Percentiles rank a stretch among this genome's conserved stretches.
Conservation (phyloP, 2,888 invertebrate species). For the Myopa testacea region DNA sequence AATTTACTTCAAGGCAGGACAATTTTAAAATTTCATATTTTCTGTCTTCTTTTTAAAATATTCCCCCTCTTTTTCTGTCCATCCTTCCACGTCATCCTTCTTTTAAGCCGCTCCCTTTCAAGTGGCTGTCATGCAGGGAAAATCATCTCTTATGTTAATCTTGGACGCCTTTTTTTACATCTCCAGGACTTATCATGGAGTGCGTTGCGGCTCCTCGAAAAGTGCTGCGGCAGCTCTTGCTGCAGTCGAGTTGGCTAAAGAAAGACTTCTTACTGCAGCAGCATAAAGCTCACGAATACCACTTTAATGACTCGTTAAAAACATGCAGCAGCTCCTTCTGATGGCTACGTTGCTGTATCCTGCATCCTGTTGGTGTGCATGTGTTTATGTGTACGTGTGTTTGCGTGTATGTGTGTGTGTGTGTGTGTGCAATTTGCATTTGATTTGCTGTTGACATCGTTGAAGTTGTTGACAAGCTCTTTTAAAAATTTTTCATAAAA, state of each 20-base stretch:
- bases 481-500: not conserved
- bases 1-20: no score
- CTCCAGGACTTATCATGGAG: not conserved
- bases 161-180: not conserved
- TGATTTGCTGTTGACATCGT: constrained; percentile 38
- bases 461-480: constrained; percentile 10
- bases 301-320: constrained; percentile 19
- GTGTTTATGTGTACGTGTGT: constrained; percentile 1
- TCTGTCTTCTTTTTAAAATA: no score
- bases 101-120: not conserved
- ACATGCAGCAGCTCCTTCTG: not conserved
- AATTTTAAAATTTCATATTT: no score
- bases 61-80: no score
- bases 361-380: not conserved
- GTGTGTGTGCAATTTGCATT: constrained; percentile 28
- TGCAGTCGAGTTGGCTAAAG: constrained; percentile 1
- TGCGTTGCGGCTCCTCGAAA: constrained; percentile 23
- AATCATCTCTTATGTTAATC: constrained; percentile 25
- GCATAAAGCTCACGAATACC: not conserved
- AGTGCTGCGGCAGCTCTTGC: constrained; percentile 9
- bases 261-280: not conserved
- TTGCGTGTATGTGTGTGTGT: not conserved
- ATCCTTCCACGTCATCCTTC: no score
- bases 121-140: not conserved
- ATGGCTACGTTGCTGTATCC: not conserved